A percentile compares a stretch with the other conserved stretches of the same genome.
Evolutionary conservation across 1,140 invertebrate genomes (phyloP).

Genomic region (Trichomalopsis sarcophagae): DNA sequence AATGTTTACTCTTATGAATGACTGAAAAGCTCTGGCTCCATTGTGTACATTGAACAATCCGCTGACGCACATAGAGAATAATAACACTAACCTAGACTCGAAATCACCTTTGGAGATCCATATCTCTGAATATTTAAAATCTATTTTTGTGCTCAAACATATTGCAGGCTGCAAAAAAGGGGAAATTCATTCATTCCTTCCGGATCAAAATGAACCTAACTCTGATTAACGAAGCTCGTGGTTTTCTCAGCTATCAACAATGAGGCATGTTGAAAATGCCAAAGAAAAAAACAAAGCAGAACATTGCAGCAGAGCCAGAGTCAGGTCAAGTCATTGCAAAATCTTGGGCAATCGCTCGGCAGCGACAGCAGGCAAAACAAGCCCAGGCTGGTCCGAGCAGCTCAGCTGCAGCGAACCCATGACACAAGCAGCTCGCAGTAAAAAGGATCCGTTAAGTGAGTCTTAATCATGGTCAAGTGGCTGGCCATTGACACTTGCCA

Average conservation of each 20-base stretch:
- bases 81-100: slow-evolving; percentile 5
- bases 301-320: not conserved
- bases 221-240: not conserved
- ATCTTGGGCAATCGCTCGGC: not conserved
- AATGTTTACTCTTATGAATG: slow-evolving; percentile 13
- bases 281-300: slow-evolving; percentile 6
- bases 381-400: not conserved
- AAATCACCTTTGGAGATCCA: not conserved
- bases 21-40: not conserved
- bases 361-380: not conserved
- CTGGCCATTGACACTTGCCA: slow-evolving; percentile 33
- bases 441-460: slow-evolving; percentile 14
- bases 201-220: not conserved
- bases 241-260: not conserved
- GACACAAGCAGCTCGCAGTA: not conserved
- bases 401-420: not conserved
- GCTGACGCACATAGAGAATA: not conserved
- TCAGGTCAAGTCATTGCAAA: slow-evolving; percentile 30
- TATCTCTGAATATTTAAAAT: not conserved
- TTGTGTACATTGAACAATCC: not conserved
- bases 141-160: not conserved
- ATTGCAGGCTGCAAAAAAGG: no score
- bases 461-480: slow-evolving; percentile 12
- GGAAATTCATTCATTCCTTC: not conserved
- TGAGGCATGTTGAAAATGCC: not conserved